phyloP scores from a whole-genome alignment of 2,113 vertebrate genomes.

The Tylochromis polylepis region DNA sequence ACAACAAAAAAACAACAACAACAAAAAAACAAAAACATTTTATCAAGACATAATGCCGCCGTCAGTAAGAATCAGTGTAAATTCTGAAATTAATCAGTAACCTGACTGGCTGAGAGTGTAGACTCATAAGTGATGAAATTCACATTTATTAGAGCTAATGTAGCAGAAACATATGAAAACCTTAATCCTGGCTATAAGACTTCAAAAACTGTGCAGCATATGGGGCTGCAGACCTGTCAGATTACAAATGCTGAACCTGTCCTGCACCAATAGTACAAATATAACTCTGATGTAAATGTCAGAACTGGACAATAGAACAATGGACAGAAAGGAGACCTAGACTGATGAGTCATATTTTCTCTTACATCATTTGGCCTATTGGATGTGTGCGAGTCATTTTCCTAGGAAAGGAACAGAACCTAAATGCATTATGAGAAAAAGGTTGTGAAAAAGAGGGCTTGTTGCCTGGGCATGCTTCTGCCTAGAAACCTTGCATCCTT shows the following conservation, averaged over 20 bases:
- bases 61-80: not conserved
- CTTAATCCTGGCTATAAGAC: not conserved
- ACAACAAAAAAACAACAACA: too few species aligned
- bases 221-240: not conserved
- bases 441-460: not conserved
- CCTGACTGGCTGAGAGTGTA: not conserved
- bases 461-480: not conserved
- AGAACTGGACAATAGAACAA: not conserved
- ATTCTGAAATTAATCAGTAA: not conserved
- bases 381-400: not conserved
- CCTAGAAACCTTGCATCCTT: not conserved
- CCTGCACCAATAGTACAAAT: not conserved
- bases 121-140: not conserved
- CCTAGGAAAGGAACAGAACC: not conserved
- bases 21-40: too few species aligned
- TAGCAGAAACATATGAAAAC: not conserved
- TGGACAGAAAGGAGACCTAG: not conserved
- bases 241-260: not conserved
- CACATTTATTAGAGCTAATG: not conserved
- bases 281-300: not conserved
- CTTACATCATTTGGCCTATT: not conserved
- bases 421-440: not conserved
- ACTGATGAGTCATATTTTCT: not conserved
- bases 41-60: not conserved
- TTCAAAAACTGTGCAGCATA: not conserved